Evolutionary conservation across 2,113 vertebrate genomes (phyloP), one percentile per base, ranked within the genome.

Genomic region (Microtus richardsoni): DNA sequence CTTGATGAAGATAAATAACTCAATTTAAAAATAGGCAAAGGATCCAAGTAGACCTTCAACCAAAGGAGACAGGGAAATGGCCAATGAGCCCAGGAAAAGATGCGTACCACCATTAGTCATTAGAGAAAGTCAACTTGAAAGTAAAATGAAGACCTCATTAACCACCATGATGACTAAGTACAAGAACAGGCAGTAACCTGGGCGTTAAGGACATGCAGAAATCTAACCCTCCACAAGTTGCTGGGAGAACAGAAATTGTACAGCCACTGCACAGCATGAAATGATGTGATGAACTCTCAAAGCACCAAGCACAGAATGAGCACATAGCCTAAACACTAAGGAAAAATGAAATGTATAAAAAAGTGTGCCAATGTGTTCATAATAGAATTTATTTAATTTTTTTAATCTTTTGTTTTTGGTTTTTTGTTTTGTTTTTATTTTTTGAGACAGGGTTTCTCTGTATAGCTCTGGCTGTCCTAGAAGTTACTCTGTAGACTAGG

Each of bases 61-160:
- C 24, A 68, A 73, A 64, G 28, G 88, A 80, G 83, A 36, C 52
- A 86, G 52, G 68, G 14, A 88, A 93, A 93, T 33, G n/a, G 85
- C 33, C 36, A 74, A 54, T 1, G 52, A 91, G 77, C 21, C n/a
- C 6, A 52, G 54, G 30, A 41, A 79, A 87, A 78, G 54, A 89
- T 33, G 3, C 1, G 1, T 26, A 85, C 22, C 77, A 84, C 19
- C 82, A 75, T 52, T 24, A 86, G 49, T 82, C n/a, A 89, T 89
- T 78, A 71, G 22, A 93, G 58, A 84, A 41, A 64, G 39, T 58
- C 83, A 78, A 92, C 91, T 21, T 41, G 68, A 94, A 91, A 95
- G 36, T 64, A 49, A 49, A 85, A 11, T 22, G n/a, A 58, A 33
- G 71, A 58, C 21, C 36, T 68, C 60, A 75, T n/a, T 36, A 88